Base-by-base conservation (phyloP, 2,797 vertebrate species). In the Lindbergichthys nudifrons region DNA sequence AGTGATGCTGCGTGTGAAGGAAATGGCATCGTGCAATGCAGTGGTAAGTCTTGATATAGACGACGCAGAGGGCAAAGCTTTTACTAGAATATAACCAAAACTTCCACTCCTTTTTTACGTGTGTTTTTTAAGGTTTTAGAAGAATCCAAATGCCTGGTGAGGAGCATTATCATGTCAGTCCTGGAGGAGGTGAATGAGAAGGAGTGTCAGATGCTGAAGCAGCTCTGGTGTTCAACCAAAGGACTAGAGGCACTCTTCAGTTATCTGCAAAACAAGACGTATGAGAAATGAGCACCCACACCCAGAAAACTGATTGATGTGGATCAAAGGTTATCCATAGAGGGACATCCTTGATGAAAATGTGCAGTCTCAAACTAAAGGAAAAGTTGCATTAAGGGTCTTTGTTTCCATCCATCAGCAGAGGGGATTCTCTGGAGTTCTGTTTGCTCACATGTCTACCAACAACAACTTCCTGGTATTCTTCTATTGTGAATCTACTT, bases 141-240 rank as follows among this genome's bases (percentile, higher is more conserved):
- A 84, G 97, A 99, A 88, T 99, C 98, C 23, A 99, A 99, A 93
- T 97, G 95, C 86, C 94, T 99, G 10, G 87, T 99, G 52, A 94
- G 97, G 75, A 97, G 98, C 81, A 96, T 99, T 84, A 88, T 99
- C 82, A 95, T 96, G 90, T 95, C 97, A 0, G 94, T 97, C 26
- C 93, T 99, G 61, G 97, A 98, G 89, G 97, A 98, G 2, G 97
- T 99, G 82, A 99, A 99, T 0, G 97, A 98, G 83, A 97, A 97
- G 48, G 97, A 99, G 87, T 98, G 98, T 82, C 92, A 97, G 92
- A 99, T 99, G 96, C 89, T 99, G 64, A 98, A 96, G 82, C 97
- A 99, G 87, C 95, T 99, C 79, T 98, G 97, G 96, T 97, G 97
- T 75, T 99, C 97, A 73, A 97, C 97, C 87, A 98, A 99, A 92